These are phyloP conservation scores for Salticus scenicus DNA, from an alignment of 2,888 invertebrate species.

Conservation along the genomic window DNA sequence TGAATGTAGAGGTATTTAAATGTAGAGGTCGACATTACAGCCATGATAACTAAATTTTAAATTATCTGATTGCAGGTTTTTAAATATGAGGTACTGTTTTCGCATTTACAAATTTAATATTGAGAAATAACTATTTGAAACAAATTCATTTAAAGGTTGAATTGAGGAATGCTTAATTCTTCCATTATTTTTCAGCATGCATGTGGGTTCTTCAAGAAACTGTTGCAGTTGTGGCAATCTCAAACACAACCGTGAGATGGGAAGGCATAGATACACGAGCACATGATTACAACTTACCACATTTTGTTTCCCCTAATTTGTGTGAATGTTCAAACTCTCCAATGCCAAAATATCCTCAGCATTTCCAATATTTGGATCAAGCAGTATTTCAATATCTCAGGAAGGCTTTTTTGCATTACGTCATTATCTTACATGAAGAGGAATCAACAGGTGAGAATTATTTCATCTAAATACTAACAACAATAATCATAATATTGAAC, in stretches of 20 bases:
- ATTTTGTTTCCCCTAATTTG: conserved; percentile 10
- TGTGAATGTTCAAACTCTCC: not conserved
- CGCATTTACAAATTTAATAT: no score
- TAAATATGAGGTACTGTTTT: no score
- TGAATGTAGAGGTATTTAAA: no score
- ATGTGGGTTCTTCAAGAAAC: conserved; percentile 52
- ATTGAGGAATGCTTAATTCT: no score
- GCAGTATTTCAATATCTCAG: conserved; percentile 46
- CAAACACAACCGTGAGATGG: not conserved
- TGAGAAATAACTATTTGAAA: no score
- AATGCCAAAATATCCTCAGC: not conserved
- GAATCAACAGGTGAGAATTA: not conserved
- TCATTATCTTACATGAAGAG: conserved; percentile 47
- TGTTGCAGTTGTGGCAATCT: conserved; percentile 39
- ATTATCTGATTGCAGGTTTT: no score
- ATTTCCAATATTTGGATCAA: not conserved
- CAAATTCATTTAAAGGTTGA: no score
- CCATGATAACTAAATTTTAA: no score
- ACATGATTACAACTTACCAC: conserved; percentile 32
- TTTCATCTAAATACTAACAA: not conserved
- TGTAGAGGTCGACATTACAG: no score
- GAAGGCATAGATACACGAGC: conserved; percentile 23
- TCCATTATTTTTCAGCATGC: conserved; percentile 27
- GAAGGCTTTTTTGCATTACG: conserved; percentile 23
- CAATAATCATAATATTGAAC: not conserved